A percentile compares a stretch with the other conserved stretches of the same genome.
Conservation (phyloP, 2,113 vertebrate species). For the Triplophysa rosa region DNA sequence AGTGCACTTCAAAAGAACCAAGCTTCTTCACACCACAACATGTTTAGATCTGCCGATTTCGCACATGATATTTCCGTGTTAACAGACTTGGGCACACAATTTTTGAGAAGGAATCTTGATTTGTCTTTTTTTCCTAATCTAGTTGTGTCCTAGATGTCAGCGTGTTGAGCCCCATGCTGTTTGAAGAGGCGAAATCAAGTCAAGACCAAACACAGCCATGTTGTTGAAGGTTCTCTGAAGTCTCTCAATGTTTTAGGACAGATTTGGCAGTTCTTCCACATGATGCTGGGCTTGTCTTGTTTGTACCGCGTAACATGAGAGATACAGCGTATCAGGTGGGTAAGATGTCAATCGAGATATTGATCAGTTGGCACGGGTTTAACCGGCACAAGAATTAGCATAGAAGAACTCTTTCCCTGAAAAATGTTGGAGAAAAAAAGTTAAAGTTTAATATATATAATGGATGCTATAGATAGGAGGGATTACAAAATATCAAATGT, state of each 20-base stretch:
- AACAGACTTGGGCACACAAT: not conserved
- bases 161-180: not conserved
- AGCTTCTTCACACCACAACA: not conserved
- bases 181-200: not conserved
- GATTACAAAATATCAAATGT: not conserved
- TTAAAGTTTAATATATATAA: not conserved
- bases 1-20: not conserved
- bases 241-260: not conserved
- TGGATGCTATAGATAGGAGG: not conserved
- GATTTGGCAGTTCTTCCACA: not conserved
- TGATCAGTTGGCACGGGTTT: not conserved
- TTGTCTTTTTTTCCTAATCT: not conserved
- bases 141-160: conserved; percentile 12
- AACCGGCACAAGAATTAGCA: too few relatives aligned
- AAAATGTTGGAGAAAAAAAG: not conserved
- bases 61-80: not conserved
- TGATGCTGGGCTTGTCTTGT: not conserved
- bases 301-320: not conserved
- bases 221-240: not conserved
- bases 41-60: not conserved
- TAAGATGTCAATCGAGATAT: not conserved
- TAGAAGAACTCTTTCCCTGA: too few relatives aligned
- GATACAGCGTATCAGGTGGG: not conserved
- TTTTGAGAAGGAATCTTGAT: not conserved
- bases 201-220: not conserved